Evolutionary conservation across 1,140 invertebrate species (phyloP).

Genomic region (Aphaenogaster ashmeadi): DNA sequence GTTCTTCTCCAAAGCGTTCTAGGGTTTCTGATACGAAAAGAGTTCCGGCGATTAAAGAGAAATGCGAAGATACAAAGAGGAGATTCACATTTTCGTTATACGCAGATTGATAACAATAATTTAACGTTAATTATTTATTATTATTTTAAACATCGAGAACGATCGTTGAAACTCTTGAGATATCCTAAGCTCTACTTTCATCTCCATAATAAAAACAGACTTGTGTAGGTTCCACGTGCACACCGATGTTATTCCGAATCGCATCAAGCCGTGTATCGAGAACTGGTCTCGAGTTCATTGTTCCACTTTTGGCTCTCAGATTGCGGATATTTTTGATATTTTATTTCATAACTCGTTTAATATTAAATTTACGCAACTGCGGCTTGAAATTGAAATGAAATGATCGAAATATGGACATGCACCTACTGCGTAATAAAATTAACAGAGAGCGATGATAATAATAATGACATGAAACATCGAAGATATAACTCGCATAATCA

Average conservation of each 20-base stretch:
- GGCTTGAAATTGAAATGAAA: not conserved
- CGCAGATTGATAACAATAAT: not conserved
- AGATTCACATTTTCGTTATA: not conserved
- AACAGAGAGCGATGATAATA: not conserved
- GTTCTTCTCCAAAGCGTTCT: not conserved
- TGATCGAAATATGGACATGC: not conserved
- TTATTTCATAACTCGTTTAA: slow-evolving; percentile 20
- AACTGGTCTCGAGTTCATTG: slow-evolving; percentile 31
- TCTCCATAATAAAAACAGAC: not conserved
- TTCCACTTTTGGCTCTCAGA: not conserved
- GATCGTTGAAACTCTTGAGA: not conserved
- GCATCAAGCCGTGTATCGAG: slow-evolving; percentile 2
- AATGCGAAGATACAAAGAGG: not conserved
- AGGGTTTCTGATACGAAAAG: not conserved
- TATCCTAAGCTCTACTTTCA: not conserved
- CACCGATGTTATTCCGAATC: slow-evolving; percentile 17
- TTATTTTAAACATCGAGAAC: not conserved
- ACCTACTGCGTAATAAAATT: not conserved
- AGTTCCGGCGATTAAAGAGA: not conserved
- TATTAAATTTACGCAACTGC: not conserved
- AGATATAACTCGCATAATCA: not conserved
- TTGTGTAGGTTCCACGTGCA: not conserved
- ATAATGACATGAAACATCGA: not conserved
- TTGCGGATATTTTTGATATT: not conserved
- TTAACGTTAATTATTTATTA: no score